phyloP scores from a whole-genome alignment of 92 coral and sea anemone genomes.

The Pocillopora grandis region DNA sequence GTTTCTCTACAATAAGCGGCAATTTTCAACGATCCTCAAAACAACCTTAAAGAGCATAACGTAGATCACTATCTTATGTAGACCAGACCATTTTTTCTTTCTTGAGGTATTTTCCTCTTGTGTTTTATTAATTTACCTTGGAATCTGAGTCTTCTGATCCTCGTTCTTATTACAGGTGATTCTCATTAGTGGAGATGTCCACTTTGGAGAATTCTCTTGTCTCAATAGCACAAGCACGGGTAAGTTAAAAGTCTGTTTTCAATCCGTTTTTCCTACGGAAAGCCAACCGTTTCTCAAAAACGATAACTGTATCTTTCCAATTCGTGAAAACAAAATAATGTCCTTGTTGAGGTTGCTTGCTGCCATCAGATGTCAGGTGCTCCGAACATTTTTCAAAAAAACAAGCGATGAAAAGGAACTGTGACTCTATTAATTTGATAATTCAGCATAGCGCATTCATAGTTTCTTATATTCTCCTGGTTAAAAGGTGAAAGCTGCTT shows the following conservation, averaged over 20 bases:
- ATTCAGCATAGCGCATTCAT: background rate
- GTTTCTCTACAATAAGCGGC: too few relatives aligned
- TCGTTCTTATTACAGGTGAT: conserved; percentile 56
- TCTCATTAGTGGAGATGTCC: conserved; percentile 92
- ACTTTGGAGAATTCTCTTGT: conserved; percentile 92
- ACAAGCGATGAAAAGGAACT: background rate
- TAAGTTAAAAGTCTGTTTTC: background rate
- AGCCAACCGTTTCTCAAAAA: too few relatives aligned
- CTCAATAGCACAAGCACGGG: conserved; percentile 90
- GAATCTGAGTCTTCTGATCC: background rate
- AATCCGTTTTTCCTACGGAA: too few relatives aligned
- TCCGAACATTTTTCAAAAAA: background rate
- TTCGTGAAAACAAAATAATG: background rate
- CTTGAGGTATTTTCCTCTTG: background rate
- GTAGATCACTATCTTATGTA: background rate
- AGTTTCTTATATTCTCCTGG: too few relatives aligned
- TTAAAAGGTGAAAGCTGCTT: background rate
- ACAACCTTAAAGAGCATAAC: too few relatives aligned
- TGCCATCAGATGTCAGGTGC: background rate
- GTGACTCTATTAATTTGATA: background rate
- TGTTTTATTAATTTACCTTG: background rate
- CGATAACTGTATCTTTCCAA: too few relatives aligned
- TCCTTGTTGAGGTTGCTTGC: background rate
- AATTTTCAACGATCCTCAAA: too few relatives aligned
- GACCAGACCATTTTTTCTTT: background rate